Evolutionary conservation across 2,888 invertebrate species (phyloP), one percentile per base, ranked within the genome.

Genomic region (Andricus quercusramuli): DNA sequence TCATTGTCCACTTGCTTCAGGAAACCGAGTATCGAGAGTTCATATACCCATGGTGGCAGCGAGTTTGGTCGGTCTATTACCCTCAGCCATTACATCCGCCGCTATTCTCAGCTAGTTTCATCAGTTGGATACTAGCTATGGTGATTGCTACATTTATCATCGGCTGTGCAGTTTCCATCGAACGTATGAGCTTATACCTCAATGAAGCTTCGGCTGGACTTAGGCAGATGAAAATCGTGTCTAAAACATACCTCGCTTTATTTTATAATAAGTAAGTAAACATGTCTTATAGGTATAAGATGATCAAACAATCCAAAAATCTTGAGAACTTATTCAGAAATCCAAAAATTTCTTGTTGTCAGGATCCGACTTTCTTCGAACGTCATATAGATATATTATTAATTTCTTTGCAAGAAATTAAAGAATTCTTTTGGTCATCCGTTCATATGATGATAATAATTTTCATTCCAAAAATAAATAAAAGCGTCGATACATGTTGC

Each of bases 101-200:
- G 0, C 70, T 89, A 4, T 80, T 91, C 59, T 91, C 91, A 2
- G 89, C 90, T 2, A 87, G 86, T 83, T 89, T 92, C 41, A 88
- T 92, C 67, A 91, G 91, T 78, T 92, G 91, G 91, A 85, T 90
- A 37, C 83, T 90, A 56, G 90, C 91, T 17, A 91, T 92, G 90
- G 77, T 83, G 8, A 76, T 90, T 47, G 87, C 89, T 2, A 77
- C 82, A 32, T 81, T 70, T 2, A 82, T 82, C 3, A 81, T 91
- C 6, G 83, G 83, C 20, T 89, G 87, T 56, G 86, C 86, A 2
- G 68, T 88, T n/a, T 86, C 83, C 2, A 66, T 80, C 8, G 82
- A 81, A 29, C 80, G 80, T 8, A 74, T 86, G 13, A 80, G 78
- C 64, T 78, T 32, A 20, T 51, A 81, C 37, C 1, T 79, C 9